Evolutionary conservation across 37 sponge, comb jelly and placozoan genomes (phyloP), one percentile per base, ranked within the genome.

Genomic region (Ianthella basta): DNA sequence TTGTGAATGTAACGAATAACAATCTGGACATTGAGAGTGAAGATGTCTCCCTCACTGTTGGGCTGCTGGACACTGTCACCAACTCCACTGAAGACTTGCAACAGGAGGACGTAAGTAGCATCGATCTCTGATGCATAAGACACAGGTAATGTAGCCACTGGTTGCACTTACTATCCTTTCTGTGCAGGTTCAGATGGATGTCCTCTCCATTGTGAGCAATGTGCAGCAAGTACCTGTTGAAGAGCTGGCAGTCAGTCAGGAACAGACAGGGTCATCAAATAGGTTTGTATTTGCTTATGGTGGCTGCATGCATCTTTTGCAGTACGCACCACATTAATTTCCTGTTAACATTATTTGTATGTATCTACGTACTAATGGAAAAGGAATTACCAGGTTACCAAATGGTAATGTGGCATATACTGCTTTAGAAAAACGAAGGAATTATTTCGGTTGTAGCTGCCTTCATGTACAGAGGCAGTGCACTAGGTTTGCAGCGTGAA

Each of bases 1-100:
- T 82, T 38, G 91, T 90, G 55, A 56, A 72, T 50, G 20, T 44
- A 16, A 15, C 20, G 33, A 41, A 19, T 20, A 30, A 56, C 34
- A 34, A 0, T 64, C 3, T 44, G 50, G 37, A 65, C 19, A 72
- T 25, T 56, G 6, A 44, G 50, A 44, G 50, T 44, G 50, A 44
- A 44, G 50, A 44, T 44, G 50, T 44, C 8, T 44, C 50, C 50
- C 50, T 44, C 6, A 44, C 50, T 44, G 50, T 44, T 3, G 50
- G 50, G 3, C 8, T 44, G 32, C 41, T 72, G 55, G 35, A 23
- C 33, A 23, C 54, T 23, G 25, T 55, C 30, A 20, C 60, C 0
- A 73, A 56, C 19, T 69, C 32, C 13, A 32, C 55, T 4, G 25
- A 91, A 87, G 91, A 86, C 65, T 60, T 91, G 20, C 59, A 86